phyloP scores from a whole-genome alignment of 2,888 invertebrate genomes.

The Ophraella communa region DNA sequence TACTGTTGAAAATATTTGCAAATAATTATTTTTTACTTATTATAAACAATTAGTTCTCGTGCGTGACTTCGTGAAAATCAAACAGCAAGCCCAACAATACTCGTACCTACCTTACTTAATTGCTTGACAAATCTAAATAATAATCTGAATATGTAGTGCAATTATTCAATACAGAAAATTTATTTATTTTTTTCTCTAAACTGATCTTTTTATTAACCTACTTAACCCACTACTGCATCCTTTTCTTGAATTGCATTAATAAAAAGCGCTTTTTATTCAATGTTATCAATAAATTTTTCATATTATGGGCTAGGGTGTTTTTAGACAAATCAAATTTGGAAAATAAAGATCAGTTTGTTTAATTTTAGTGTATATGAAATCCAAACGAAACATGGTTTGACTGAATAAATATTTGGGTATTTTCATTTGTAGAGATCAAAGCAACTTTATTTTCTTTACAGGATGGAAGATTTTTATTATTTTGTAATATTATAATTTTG shows the following conservation, averaged over 20 bases:
- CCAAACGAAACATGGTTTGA: conserved; percentile 12
- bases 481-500: too few species aligned
- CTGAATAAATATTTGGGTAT: conserved; percentile 19
- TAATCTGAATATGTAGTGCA: too few species aligned
- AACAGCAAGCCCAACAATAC: too few species aligned
- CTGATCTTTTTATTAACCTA: background rate
- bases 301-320: conserved; percentile 18
- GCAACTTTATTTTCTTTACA: background rate
- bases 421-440: background rate
- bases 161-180: too few species aligned
- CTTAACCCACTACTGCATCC: background rate
- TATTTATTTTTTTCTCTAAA: too few species aligned
- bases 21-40: too few species aligned
- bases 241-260: background rate
- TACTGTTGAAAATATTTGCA: too few species aligned
- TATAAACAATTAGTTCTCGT: too few species aligned
- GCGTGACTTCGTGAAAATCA: too few species aligned
- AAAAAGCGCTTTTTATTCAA: conserved; percentile 24
- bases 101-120: too few species aligned
- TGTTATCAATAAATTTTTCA: conserved; percentile 19
- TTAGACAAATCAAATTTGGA: conserved; percentile 10
- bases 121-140: too few species aligned
- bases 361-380: conserved; percentile 12
- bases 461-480: too few species aligned
- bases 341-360: conserved; percentile 18